Evolutionary conservation across 1,140 invertebrate species (phyloP).

Genomic region (Drosophila azteca): DNA sequence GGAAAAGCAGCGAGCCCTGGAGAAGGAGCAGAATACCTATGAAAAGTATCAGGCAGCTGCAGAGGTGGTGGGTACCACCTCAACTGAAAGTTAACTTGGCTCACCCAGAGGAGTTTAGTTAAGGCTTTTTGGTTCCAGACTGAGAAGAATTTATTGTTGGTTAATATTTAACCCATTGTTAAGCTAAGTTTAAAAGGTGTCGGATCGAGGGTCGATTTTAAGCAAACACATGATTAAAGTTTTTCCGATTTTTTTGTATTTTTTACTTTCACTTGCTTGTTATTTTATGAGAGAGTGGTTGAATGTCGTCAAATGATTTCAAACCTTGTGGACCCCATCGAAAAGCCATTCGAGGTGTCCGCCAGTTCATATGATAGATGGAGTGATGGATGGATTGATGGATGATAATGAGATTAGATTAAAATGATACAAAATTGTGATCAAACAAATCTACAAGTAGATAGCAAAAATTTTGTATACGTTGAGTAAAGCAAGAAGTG

Average conservation of each 20-base stretch:
- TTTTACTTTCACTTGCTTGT: conserved; percentile 80
- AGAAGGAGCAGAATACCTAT: conserved; percentile 59
- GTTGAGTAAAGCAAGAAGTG: conserved; percentile 21
- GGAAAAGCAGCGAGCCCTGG: conserved; percentile 44
- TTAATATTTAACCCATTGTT: conserved; percentile 64
- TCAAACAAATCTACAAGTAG: conserved; percentile 64
- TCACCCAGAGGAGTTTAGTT: too few relatives aligned
- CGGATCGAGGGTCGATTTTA: too few relatives aligned
- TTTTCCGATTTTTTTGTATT: conserved; percentile 72
- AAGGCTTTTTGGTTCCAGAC: not conserved
- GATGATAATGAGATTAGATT: conserved; percentile 55
- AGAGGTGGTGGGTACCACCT: not conserved
- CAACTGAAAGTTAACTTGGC: too few relatives aligned
- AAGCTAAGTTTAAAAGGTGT: conserved; percentile 2
- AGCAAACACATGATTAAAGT: not conserved
- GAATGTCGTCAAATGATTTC: conserved; percentile 53
- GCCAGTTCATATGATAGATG: conserved; percentile 45
- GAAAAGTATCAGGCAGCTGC: conserved; percentile 67
- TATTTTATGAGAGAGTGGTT: conserved; percentile 72
- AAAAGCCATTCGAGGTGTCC: conserved; percentile 2
- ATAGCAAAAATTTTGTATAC: conserved; percentile 60
- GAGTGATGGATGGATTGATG: conserved; percentile 64
- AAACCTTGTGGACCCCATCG: conserved; percentile 22
- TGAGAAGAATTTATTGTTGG: conserved; percentile 21
- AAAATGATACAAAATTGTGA: conserved; percentile 63